Percentiles rank a stretch among this genome's conserved stretches.
phyloP scores from a whole-genome alignment of 2,113 vertebrate species.

The Dendropsophus ebraccatus region DNA sequence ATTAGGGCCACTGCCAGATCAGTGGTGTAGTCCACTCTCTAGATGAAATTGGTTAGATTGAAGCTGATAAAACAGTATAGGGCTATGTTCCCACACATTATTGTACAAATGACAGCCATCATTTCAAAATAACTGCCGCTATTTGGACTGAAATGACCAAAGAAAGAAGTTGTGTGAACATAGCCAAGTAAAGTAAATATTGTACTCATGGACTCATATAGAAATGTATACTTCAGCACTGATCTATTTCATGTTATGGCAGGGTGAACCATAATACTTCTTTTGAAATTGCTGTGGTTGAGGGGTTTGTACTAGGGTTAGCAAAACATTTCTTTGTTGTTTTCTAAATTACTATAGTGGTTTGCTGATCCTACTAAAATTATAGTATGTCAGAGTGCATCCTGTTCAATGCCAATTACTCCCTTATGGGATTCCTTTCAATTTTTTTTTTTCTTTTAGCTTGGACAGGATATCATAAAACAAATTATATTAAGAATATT shows the following conservation, averaged over 20 bases:
- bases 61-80: too few relatives aligned
- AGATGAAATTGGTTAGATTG: too few relatives aligned
- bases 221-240: background rate
- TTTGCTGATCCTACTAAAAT: slow-evolving; percentile 42
- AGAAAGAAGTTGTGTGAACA: too few relatives aligned
- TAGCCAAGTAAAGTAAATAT: too few relatives aligned
- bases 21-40: too few relatives aligned
- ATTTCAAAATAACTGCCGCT: too few relatives aligned
- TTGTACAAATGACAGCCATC: too few relatives aligned
- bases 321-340: slow-evolving; percentile 37
- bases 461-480: background rate
- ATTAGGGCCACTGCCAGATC: too few relatives aligned
- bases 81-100: too few relatives aligned
- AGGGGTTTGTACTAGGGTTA: slow-evolving; percentile 40
- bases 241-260: slow-evolving; percentile 25
- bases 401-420: slow-evolving; percentile 12
- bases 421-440: slow-evolving; percentile 22
- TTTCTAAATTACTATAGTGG: slow-evolving; percentile 38
- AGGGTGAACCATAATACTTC: background rate
- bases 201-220: too few relatives aligned
- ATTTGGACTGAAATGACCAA: too few relatives aligned
- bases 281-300: slow-evolving; percentile 4
- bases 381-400: slow-evolving; percentile 5
- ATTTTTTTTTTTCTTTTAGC: background rate
- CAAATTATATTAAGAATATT: slow-evolving; percentile 2